Percentiles rank a stretch among this genome's conserved stretches.
Evolutionary conservation across 2,888 invertebrate species (phyloP).

Genomic region (Xylota segnis): DNA sequence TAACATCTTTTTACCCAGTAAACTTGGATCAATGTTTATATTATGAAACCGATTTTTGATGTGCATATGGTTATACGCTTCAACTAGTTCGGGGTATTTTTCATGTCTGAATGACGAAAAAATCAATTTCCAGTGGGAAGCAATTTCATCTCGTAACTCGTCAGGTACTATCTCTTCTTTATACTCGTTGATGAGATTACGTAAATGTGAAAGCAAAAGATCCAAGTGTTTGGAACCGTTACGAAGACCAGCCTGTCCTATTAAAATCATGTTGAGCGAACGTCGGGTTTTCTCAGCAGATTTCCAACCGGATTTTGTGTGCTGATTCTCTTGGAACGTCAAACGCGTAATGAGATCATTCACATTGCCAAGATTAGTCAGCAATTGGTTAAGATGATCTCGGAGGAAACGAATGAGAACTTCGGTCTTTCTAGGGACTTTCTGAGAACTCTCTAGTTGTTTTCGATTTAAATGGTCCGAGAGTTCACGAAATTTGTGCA

Average conservation of each 20-base stretch:
- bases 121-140: constrained; percentile 85
- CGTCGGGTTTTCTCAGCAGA: constrained; percentile 85
- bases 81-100: constrained; percentile 81
- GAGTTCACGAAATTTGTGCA: constrained; percentile 82
- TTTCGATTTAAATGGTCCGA: constrained; percentile 79
- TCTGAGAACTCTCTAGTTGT: constrained; percentile 79
- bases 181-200: constrained; percentile 79
- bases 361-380: constrained; percentile 85
- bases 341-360: constrained; percentile 85
- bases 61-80: constrained; percentile 79
- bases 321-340: constrained; percentile 84
- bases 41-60: constrained; percentile 80
- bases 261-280: constrained; percentile 86
- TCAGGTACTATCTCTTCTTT: constrained; percentile 82
- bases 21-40: constrained; percentile 79
- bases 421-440: constrained; percentile 81
- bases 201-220: constrained; percentile 83
- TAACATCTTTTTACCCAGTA: constrained; percentile 79
- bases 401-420: constrained; percentile 82
- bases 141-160: constrained; percentile 85
- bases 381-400: constrained; percentile 80
- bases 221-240: constrained; percentile 85
- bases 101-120: constrained; percentile 84
- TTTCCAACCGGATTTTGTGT: constrained; percentile 84
- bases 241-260: constrained; percentile 87